These are phyloP conservation scores for Plemyria rubiginata DNA, from an alignment of 2,888 invertebrate genomes.

Conservation along the genomic window DNA sequence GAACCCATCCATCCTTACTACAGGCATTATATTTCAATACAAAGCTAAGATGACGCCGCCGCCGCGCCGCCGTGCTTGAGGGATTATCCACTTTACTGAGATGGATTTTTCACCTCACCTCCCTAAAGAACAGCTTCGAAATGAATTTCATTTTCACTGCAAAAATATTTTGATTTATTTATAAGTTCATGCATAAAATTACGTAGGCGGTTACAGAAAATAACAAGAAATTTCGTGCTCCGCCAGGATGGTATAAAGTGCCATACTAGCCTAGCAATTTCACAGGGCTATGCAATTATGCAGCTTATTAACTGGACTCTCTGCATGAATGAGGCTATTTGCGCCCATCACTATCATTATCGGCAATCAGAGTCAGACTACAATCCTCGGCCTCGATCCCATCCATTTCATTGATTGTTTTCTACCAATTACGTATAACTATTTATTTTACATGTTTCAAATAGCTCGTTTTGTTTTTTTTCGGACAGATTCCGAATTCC, in stretches of 20 bases:
- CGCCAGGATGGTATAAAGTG: slow-evolving; percentile 24
- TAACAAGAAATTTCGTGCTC: slow-evolving; percentile 24
- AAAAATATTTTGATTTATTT: slow-evolving; percentile 41
- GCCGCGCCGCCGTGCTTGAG: slow-evolving; percentile 55
- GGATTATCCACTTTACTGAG: slow-evolving; percentile 70
- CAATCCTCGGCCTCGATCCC: background rate
- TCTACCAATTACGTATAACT: background rate
- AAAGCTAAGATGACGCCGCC: slow-evolving; percentile 49
- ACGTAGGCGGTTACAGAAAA: slow-evolving; percentile 28
- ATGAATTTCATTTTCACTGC: slow-evolving; percentile 47
- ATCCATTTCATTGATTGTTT: slow-evolving; percentile 6
- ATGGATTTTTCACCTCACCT: slow-evolving; percentile 61
- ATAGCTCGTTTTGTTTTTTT: no score
- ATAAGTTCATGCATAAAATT: slow-evolving; percentile 26
- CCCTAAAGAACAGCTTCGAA: slow-evolving; percentile 44
- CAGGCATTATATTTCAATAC: slow-evolving; percentile 52
- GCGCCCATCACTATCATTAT: slow-evolving; percentile 27
- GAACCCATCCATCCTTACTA: slow-evolving; percentile 33
- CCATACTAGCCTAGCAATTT: slow-evolving; percentile 25
- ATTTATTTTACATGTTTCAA: no score
- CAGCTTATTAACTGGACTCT: slow-evolving; percentile 32
- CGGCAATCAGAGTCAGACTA: slow-evolving; percentile 18
- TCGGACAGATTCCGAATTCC: no score
- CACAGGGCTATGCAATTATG: slow-evolving; percentile 30
- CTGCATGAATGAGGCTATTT: slow-evolving; percentile 34